Evolutionary conservation across 35 echinoderm and acorn worm species (phyloP).

Genomic region (Stichopus chloronotus): DNA sequence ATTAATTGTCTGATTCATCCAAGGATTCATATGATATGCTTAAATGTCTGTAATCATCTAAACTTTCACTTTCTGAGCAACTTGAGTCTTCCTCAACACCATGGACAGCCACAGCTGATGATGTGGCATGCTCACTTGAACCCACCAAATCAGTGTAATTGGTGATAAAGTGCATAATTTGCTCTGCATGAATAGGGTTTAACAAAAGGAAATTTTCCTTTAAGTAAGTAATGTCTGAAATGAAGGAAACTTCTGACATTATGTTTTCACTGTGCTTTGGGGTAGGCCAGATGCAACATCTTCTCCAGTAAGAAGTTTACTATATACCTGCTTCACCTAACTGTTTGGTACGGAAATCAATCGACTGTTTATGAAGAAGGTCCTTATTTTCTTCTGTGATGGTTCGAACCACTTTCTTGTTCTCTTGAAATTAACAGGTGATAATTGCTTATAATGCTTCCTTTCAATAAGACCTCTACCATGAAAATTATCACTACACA

Average conservation of each 20-base stretch:
- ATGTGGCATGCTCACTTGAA: neutral
- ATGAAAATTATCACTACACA: neutral
- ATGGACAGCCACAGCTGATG: too few relatives aligned
- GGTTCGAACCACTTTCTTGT: neutral
- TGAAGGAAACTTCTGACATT: neutral
- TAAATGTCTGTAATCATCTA: neutral
- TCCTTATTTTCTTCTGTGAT: constrained; percentile 24
- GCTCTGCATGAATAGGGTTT: neutral
- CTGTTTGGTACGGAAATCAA: neutral
- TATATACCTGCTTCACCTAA: neutral
- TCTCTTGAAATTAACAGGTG: neutral
- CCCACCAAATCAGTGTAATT: neutral
- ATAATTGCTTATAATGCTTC: neutral
- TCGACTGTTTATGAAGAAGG: neutral
- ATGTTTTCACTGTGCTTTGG: constrained; percentile 5
- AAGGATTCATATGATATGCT: neutral
- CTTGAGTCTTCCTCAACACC: neutral
- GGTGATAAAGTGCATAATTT: neutral
- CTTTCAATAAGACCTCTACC: neutral
- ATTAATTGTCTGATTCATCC: neutral
- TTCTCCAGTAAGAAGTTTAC: neutral
- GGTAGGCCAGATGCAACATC: constrained; percentile 26
- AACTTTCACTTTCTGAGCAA: neutral
- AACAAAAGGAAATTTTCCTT: neutral
- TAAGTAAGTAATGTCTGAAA: neutral